Conservation (phyloP, 2,113 vertebrate genomes). For the Dissostichus mawsoni region DNA sequence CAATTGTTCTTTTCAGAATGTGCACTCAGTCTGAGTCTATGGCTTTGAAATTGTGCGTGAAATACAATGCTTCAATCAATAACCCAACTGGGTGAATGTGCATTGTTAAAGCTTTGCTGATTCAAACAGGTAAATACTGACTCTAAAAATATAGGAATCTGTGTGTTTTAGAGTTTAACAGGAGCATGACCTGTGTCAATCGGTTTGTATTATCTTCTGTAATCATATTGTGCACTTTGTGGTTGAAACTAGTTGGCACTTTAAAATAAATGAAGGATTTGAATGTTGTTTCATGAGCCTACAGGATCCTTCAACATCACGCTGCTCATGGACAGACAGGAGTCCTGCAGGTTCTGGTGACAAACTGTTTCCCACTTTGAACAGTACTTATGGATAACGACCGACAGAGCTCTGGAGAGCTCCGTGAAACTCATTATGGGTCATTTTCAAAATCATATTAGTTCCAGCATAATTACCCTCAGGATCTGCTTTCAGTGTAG, state of each 20-base stretch:
- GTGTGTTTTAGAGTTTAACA: too few species aligned
- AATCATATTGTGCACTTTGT: background rate
- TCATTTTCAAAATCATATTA: conserved; percentile 75
- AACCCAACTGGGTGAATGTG: too few species aligned
- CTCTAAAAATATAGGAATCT: too few species aligned
- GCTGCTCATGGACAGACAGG: background rate
- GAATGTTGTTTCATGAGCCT: background rate
- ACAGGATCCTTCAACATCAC: background rate
- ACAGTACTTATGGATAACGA: conserved; percentile 50
- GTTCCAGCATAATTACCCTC: conserved; percentile 72
- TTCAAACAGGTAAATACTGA: too few species aligned
- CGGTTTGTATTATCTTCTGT: too few species aligned
- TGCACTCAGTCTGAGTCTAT: conserved; percentile 45
- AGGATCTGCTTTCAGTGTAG: conserved; percentile 54
- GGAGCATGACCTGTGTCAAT: too few species aligned
- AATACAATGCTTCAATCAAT: too few species aligned
- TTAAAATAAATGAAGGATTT: background rate
- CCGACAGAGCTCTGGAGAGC: conserved; percentile 50
- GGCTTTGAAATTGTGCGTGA: conserved; percentile 19
- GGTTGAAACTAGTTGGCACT: background rate
- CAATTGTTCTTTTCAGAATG: conserved; percentile 52
- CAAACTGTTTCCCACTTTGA: conserved; percentile 31
- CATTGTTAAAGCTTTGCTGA: too few species aligned
- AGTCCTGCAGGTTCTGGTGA: background rate
- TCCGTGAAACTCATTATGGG: conserved; percentile 65